Evolutionary conservation across 2,113 vertebrate species (phyloP).

Genomic region (Cololabis saira): DNA sequence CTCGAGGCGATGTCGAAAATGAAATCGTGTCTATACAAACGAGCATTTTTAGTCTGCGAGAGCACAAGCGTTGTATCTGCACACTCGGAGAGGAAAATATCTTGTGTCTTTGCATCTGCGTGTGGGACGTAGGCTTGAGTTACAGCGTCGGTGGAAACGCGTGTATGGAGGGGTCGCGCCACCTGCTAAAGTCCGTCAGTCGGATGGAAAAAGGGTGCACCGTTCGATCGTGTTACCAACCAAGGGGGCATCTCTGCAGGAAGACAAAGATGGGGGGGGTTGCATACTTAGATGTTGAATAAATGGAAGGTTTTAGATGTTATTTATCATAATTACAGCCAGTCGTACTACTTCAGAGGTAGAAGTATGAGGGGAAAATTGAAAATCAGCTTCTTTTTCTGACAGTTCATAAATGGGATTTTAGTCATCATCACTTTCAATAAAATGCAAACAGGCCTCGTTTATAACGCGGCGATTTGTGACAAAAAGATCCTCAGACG

Average conservation of each 20-base stretch:
- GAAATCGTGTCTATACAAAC: slow-evolving; percentile 4
- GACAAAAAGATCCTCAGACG: background rate
- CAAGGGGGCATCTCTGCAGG: slow-evolving; percentile 58
- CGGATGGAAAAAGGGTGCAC: slow-evolving; percentile 58
- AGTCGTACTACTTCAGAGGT: slow-evolving; percentile 10
- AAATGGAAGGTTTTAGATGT: background rate
- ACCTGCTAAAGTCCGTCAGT: slow-evolving; percentile 77
- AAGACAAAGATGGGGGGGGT: slow-evolving; percentile 18
- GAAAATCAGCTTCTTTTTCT: slow-evolving; percentile 19
- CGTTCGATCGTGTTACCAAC: slow-evolving; percentile 74
- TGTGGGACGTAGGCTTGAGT: slow-evolving; percentile 65
- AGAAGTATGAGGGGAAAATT: slow-evolving; percentile 8
- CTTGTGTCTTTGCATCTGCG: slow-evolving; percentile 63
- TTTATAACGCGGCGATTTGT: background rate
- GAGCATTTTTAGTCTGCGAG: slow-evolving; percentile 44
- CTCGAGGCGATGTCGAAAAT: no score
- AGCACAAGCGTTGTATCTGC: slow-evolving; percentile 35
- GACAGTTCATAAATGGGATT: background rate
- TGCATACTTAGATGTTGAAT: background rate
- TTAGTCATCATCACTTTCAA: slow-evolving; percentile 13
- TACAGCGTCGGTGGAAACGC: slow-evolving; percentile 56
- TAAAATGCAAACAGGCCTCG: background rate
- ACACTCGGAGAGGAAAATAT: slow-evolving; percentile 39
- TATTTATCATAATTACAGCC: slow-evolving; percentile 13
- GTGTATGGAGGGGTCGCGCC: slow-evolving; percentile 70